Conservation (phyloP, 2,888 invertebrate genomes). For the Capitulum mitella region DNA sequence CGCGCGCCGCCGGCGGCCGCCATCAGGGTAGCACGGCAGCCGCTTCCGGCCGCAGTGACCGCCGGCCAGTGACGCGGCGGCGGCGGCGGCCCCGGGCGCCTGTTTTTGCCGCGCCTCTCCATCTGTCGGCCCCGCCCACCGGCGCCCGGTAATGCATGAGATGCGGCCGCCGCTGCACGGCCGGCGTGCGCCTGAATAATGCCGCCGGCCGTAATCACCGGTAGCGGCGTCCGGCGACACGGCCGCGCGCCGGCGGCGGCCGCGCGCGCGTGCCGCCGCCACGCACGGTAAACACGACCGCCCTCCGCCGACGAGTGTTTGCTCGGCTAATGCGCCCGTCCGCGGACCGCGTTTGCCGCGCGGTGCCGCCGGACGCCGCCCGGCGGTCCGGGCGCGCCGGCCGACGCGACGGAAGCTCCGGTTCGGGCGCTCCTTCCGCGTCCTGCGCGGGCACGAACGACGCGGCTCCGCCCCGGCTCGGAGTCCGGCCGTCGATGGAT, state of each 20-base stretch:
- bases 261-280: slow-evolving; percentile 10
- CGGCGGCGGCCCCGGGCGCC: neutral
- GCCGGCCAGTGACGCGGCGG: neutral
- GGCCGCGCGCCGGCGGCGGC: neutral
- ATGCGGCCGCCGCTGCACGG: neutral
- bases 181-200: neutral
- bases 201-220: neutral
- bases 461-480: too few relatives aligned
- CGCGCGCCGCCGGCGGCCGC: neutral
- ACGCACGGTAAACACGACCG: slow-evolving; percentile 7
- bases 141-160: slow-evolving; percentile 9
- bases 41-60: slow-evolving; percentile 1
- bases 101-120: neutral
- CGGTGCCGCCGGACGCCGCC: too few relatives aligned
- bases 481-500: too few relatives aligned
- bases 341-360: neutral
- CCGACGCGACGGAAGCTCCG: neutral
- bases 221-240: slow-evolving; percentile 2
- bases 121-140: neutral
- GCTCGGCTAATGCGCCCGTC: neutral
- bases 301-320: neutral
- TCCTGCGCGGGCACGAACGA: too few relatives aligned
- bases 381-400: neutral
- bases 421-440: neutral
- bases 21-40: slow-evolving; percentile 16